Evolutionary conservation across 2,797 vertebrate genomes (phyloP).

Genomic region (Melanotaenia nigrans): DNA sequence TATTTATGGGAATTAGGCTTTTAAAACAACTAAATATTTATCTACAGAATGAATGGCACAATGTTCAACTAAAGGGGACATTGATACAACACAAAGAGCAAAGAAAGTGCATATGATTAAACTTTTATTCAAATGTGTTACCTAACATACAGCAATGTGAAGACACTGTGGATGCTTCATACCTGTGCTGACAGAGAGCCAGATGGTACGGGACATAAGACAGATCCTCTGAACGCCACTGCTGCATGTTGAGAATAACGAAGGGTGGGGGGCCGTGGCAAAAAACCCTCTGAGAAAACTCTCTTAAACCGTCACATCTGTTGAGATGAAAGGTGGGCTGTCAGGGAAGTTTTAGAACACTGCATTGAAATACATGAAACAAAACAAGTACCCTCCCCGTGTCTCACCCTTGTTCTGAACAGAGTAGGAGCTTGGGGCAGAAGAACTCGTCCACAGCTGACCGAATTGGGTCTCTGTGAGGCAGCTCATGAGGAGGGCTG

Average conservation of each 20-base stretch:
- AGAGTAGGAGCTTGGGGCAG: conserved; percentile 86
- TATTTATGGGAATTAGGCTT: background rate
- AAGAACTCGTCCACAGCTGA: conserved; percentile 89
- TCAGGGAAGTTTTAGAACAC: background rate
- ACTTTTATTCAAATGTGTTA: background rate
- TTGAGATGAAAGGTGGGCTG: background rate
- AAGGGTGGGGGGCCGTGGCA: conserved; percentile 89
- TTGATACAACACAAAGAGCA: background rate
- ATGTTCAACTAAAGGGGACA: background rate
- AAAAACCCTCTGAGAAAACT: conserved; percentile 88
- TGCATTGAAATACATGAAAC: background rate
- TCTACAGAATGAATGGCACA: background rate
- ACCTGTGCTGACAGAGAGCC: conserved; percentile 90
- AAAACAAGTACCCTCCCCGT: background rate
- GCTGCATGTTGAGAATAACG: conserved; percentile 93
- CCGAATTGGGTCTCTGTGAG: conserved; percentile 88
- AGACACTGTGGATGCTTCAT: conserved; percentile 21
- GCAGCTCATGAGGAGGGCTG: conserved; percentile 89
- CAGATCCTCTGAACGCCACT: conserved; percentile 91
- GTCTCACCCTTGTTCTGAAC: conserved; percentile 85
- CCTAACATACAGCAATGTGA: background rate
- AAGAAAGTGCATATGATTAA: background rate
- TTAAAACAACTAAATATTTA: background rate
- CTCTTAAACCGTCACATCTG: conserved; percentile 87
- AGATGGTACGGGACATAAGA: conserved; percentile 90